Evolutionary conservation across 2,113 vertebrate genomes (phyloP).

Genomic region (Chionomys nivalis): DNA sequence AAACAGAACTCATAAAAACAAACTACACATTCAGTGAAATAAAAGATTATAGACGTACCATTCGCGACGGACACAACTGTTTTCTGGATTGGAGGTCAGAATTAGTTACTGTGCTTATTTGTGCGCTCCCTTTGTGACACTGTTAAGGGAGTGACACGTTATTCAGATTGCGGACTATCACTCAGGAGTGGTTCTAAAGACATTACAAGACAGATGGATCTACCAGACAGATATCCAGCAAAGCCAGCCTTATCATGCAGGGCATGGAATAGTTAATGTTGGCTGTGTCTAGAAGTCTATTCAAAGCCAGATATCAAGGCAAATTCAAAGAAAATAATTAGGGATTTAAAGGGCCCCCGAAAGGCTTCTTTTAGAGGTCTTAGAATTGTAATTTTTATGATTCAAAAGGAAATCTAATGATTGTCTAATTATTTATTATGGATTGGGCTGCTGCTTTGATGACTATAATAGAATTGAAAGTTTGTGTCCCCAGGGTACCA

Average conservation of each 20-base stretch:
- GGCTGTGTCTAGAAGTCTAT: conserved; percentile 13
- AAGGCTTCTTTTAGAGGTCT: conserved; percentile 17
- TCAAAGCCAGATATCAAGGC: conserved; percentile 17
- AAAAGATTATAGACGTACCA: background rate
- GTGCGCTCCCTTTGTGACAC: background rate
- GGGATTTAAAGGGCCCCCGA: background rate
- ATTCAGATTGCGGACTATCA: conserved; percentile 1
- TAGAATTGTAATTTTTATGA: conserved; percentile 23
- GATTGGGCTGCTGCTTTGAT: background rate
- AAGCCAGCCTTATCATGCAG: background rate
- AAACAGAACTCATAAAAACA: background rate
- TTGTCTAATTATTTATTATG: background rate
- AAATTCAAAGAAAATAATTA: conserved; percentile 49
- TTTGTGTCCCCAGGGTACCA: background rate
- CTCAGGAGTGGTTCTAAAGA: conserved; percentile 1
- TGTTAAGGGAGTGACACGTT: background rate
- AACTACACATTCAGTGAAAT: background rate
- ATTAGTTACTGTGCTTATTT: background rate
- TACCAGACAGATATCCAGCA: background rate
- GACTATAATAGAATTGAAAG: background rate
- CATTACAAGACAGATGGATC: background rate
- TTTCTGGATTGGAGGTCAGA: background rate
- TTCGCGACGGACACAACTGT: background rate
- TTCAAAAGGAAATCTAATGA: conserved; percentile 49
- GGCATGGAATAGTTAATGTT: background rate